Conservation (phyloP, 1,140 invertebrate genomes). For the Ips nitidus region DNA sequence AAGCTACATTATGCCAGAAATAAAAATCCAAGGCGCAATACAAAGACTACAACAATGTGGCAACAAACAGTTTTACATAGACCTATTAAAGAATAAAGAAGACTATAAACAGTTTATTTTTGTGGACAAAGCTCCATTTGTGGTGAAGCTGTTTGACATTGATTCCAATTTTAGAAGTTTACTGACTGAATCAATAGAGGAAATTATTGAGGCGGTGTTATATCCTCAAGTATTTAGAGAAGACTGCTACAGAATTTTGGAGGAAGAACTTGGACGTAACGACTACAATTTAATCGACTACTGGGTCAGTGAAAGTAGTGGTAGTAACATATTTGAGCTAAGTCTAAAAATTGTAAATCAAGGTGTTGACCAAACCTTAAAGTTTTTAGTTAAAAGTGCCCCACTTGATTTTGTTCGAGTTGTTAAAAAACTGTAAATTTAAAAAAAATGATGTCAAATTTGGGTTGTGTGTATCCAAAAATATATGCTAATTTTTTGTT, state of each 20-base stretch:
- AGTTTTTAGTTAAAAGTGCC: too few species aligned
- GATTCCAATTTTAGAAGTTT: constrained; percentile 21
- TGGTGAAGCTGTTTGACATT: constrained; percentile 27
- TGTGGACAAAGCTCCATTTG: constrained; percentile 26
- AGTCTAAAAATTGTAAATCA: too few species aligned
- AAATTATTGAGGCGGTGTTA: constrained; percentile 19
- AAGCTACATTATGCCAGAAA: constrained; percentile 28
- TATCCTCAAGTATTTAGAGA: constrained; percentile 23
- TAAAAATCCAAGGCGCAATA: constrained; percentile 27
- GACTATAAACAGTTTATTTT: constrained; percentile 23
- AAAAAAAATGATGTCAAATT: too few species aligned
- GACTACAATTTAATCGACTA: constrained; percentile 17
- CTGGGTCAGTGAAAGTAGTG: not conserved
- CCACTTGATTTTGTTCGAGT: too few species aligned
- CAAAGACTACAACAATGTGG: constrained; percentile 31
- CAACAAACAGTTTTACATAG: constrained; percentile 27
- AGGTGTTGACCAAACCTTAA: too few species aligned
- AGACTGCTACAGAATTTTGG: constrained; percentile 30
- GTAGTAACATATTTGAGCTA: too few species aligned
- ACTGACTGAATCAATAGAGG: constrained; percentile 22
- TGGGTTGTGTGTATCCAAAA: too few species aligned
- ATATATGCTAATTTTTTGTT: too few species aligned
- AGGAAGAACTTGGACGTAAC: constrained; percentile 12
- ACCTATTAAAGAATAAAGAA: constrained; percentile 27
- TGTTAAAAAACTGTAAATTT: too few species aligned